Evolutionary conservation across 2,797 vertebrate species (phyloP).

Genomic region (Sebastes diploproa): DNA sequence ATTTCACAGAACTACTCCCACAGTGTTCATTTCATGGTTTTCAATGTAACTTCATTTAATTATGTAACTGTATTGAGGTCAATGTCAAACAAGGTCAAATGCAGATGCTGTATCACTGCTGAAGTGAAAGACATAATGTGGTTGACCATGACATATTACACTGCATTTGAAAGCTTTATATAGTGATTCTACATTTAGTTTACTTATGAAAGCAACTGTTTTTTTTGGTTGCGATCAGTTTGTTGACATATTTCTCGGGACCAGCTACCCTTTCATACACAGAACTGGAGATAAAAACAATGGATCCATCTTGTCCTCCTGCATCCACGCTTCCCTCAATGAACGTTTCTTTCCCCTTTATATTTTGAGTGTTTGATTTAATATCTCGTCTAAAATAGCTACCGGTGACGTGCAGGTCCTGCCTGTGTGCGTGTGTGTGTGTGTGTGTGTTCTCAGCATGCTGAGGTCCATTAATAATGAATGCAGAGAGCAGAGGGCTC

Average conservation of each 20-base stretch:
- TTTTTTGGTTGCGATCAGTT: not conserved
- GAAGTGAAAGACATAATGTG: not conserved
- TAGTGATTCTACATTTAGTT: not conserved
- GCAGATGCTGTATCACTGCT: not conserved
- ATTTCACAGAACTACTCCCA: not conserved
- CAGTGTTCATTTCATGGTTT: not conserved
- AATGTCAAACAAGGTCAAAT: constrained; percentile 21
- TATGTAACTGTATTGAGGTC: not conserved
- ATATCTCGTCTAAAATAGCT: constrained; percentile 66
- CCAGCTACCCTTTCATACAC: not conserved
- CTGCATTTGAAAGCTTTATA: not conserved
- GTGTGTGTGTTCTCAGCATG: constrained; percentile 51
- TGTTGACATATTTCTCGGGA: not conserved
- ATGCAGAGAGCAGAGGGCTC: constrained; percentile 74
- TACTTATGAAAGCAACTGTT: not conserved
- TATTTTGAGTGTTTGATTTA: constrained; percentile 50
- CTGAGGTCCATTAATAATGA: constrained; percentile 77
- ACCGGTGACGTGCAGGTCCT: constrained; percentile 31
- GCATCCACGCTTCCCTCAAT: not conserved
- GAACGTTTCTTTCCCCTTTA: not conserved
- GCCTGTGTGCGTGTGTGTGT: not conserved
- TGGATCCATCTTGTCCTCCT: not conserved
- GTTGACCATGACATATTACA: not conserved
- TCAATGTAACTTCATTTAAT: not conserved
- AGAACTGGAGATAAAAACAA: constrained; percentile 4